Evolutionary conservation across 1,140 invertebrate genomes (phyloP).

Genomic region (Drosophila yakuba): DNA sequence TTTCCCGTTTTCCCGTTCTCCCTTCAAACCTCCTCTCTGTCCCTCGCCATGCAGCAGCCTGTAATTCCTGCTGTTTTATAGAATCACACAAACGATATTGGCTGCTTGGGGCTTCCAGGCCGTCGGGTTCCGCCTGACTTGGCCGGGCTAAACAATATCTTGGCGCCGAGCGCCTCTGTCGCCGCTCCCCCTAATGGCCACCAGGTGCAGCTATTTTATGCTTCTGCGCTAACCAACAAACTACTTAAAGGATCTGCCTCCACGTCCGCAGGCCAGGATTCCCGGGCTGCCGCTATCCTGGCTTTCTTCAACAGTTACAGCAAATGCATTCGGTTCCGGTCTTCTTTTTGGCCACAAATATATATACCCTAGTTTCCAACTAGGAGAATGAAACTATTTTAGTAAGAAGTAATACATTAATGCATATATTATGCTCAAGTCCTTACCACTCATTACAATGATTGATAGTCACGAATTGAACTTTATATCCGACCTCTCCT

Average conservation of each 20-base stretch:
- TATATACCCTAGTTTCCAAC: slow-evolving; percentile 7
- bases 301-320: slow-evolving; percentile 33
- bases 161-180: slow-evolving; percentile 40
- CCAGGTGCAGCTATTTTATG: slow-evolving; percentile 81
- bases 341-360: slow-evolving; percentile 5
- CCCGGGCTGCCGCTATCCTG: slow-evolving; percentile 12
- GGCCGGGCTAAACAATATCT: slow-evolving; percentile 68
- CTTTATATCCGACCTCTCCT: background rate
- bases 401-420: too few species aligned
- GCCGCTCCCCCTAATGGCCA: slow-evolving; percentile 72
- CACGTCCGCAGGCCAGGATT: slow-evolving; percentile 13
- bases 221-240: slow-evolving; percentile 75
- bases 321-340: slow-evolving; percentile 42
- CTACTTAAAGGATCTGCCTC: slow-evolving; percentile 70
- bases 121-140: slow-evolving; percentile 31
- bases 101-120: slow-evolving; percentile 31
- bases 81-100: slow-evolving; percentile 68
- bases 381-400: background rate
- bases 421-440: too few species aligned
- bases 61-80: slow-evolving; percentile 63
- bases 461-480: background rate
- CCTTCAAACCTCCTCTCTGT: background rate
- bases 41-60: background rate
- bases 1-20: background rate
- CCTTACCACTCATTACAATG: background rate